Conservation (phyloP, 2,113 vertebrate species). For the Gobiocypris rarus region DNA sequence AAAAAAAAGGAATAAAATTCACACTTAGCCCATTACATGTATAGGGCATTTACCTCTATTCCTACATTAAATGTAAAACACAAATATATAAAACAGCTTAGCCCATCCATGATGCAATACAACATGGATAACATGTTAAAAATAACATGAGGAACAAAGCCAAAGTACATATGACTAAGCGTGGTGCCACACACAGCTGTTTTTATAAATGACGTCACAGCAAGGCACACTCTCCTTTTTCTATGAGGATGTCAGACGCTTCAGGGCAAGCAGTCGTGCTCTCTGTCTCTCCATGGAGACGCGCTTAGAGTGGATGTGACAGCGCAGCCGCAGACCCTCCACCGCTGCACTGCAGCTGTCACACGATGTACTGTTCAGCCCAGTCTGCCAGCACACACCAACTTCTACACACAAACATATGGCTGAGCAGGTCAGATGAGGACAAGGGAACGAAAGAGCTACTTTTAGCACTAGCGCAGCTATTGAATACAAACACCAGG, state of each 20-base stretch:
- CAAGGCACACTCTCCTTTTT: background rate
- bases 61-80: background rate
- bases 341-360: constrained; percentile 16
- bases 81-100: background rate
- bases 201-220: background rate
- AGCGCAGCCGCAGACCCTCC: constrained; percentile 37
- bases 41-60: background rate
- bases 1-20: background rate
- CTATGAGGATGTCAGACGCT: background rate
- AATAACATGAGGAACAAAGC: background rate
- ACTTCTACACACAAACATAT: constrained; percentile 51
- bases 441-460: constrained; percentile 61
- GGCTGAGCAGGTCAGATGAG: constrained; percentile 66
- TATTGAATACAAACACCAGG: constrained; percentile 9
- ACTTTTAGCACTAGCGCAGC: constrained; percentile 27
- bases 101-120: background rate
- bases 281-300: constrained; percentile 31
- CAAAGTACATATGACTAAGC: background rate
- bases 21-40: background rate
- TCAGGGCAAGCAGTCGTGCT: background rate
- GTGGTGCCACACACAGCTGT: background rate
- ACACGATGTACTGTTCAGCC: constrained; percentile 36
- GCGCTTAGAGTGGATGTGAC: constrained; percentile 14
- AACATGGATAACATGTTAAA: background rate
- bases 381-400: constrained; percentile 47